Conservation (phyloP, 2,888 invertebrate genomes). For the Nephrotoma guestfalica region DNA sequence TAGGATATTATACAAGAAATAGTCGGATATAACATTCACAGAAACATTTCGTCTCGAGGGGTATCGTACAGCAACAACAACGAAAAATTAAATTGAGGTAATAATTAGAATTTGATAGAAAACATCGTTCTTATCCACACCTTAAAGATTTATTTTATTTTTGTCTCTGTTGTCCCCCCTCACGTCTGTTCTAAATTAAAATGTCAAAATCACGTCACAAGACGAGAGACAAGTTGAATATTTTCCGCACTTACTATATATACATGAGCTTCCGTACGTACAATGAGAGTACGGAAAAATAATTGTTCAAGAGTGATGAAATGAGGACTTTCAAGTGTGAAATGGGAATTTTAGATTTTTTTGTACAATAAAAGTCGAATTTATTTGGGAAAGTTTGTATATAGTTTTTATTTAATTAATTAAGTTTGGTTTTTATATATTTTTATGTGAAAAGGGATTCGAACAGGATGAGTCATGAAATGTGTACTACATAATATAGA, state of each 20-base stretch:
- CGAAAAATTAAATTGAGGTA: background rate
- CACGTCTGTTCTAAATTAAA: background rate
- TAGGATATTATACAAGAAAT: background rate
- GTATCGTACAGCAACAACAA: background rate
- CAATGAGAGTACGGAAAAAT: background rate
- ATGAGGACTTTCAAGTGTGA: background rate
- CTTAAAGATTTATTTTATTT: background rate
- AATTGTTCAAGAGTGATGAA: background rate
- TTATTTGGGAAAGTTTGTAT: background rate
- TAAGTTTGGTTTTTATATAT: background rate
- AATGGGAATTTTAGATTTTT: background rate
- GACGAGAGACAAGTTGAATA: background rate
- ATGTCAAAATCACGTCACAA: background rate
- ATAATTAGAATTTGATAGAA: background rate
- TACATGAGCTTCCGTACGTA: background rate
- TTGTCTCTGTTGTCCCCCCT: background rate
- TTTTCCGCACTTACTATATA: background rate
- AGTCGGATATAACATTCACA: background rate
- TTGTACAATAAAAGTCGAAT: background rate
- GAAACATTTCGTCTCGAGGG: background rate
- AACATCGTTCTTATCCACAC: background rate
- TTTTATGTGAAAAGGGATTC: background rate
- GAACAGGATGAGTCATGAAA: background rate
- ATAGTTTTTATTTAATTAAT: background rate
- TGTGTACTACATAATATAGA: background rate